Evolutionary conservation across 2,888 invertebrate genomes (phyloP).

Genomic region (Epistrophe eligans): DNA sequence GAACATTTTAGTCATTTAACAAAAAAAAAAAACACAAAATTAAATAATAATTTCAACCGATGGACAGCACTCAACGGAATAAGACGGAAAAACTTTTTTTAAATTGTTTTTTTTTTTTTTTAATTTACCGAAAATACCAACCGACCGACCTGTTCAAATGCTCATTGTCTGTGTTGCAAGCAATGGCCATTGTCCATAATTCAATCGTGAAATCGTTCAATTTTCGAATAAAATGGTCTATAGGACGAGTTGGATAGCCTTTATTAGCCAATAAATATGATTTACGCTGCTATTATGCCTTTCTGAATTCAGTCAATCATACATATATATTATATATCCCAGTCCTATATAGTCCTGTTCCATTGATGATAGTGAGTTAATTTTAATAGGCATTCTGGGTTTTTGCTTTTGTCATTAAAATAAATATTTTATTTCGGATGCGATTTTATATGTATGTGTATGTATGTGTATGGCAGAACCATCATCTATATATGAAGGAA

Average conservation of each 20-base stretch:
- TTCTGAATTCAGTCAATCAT: conserved; percentile 71
- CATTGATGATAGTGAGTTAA: conserved; percentile 60
- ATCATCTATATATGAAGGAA: conserved; percentile 41
- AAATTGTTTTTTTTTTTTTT: background rate
- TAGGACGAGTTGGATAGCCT: conserved; percentile 63
- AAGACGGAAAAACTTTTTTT: conserved; percentile 6
- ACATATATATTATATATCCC: conserved; percentile 37
- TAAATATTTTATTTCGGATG: conserved; percentile 53
- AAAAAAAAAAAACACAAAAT: background rate
- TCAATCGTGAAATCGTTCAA: conserved; percentile 71
- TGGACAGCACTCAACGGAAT: background rate
- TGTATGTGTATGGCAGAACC: conserved; percentile 47
- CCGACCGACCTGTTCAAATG: conserved; percentile 21
- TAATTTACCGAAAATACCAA: background rate
- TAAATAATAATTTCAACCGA: conserved; percentile 1
- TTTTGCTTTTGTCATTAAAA: conserved; percentile 69
- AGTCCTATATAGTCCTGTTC: conserved; percentile 26
- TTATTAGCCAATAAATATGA: conserved; percentile 75
- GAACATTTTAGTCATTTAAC: background rate
- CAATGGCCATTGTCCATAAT: conserved; percentile 43
- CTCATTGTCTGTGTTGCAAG: conserved; percentile 18
- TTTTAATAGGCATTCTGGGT: conserved; percentile 66
- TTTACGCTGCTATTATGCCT: conserved; percentile 70
- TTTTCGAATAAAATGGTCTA: conserved; percentile 65
- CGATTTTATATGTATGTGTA: conserved; percentile 41